A percentile compares a stretch with the other conserved stretches of the same genome.
Conservation (phyloP, 2,888 invertebrate genomes). For the Phoronis australis region DNA sequence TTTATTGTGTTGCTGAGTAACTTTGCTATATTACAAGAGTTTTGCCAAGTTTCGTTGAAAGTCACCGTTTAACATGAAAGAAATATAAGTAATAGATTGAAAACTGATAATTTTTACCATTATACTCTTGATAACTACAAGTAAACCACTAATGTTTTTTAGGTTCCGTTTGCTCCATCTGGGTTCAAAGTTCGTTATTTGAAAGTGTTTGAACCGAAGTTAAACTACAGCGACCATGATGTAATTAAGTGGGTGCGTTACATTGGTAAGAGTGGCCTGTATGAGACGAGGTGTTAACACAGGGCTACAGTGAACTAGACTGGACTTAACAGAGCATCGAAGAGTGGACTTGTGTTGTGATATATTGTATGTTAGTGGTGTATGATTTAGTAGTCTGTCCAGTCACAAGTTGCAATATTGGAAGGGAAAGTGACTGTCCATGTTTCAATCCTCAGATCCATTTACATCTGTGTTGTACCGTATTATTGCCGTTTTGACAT, state of each 20-base stretch:
- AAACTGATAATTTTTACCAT: background rate
- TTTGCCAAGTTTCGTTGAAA: background rate
- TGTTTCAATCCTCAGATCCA: too few species aligned
- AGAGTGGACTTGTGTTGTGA: too few species aligned
- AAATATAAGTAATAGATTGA: background rate
- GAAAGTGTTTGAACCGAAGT: conserved; percentile 98
- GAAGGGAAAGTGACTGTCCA: too few species aligned
- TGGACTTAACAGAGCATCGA: too few species aligned
- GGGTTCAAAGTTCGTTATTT: conserved; percentile 99
- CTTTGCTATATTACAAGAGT: background rate
- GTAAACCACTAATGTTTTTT: too few species aligned
- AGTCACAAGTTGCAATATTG: too few species aligned
- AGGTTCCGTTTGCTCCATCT: conserved; percentile 98
- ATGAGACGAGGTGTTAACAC: conserved; percentile 90
- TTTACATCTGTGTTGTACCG: too few species aligned
- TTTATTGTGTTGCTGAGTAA: too few species aligned
- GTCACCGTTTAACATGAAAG: background rate
- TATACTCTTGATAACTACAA: too few species aligned
- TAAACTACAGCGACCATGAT: conserved; percentile 99
- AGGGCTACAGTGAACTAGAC: conserved; percentile 5
- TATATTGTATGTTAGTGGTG: too few species aligned
- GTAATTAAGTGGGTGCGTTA: conserved; percentile 99
- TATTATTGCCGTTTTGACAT: too few species aligned
- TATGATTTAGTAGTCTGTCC: too few species aligned
- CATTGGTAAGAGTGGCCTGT: conserved; percentile 97